These are phyloP conservation scores for Mechanitis messenoides DNA, from an alignment of 2,888 invertebrate species.

Conservation along the genomic window DNA sequence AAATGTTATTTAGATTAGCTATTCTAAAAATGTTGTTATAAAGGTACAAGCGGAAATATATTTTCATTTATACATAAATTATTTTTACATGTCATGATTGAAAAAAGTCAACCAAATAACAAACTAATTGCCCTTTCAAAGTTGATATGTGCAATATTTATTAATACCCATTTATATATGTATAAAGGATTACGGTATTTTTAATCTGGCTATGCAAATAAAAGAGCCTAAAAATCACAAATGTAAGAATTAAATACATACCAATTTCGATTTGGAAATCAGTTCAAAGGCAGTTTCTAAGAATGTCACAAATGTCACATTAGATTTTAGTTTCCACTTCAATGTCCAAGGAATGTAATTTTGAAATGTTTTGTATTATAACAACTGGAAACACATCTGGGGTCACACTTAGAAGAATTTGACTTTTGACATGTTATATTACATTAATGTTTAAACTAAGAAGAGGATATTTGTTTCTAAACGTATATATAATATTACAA, in stretches of 20 bases:
- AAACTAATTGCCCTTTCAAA: no score
- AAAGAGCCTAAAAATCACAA: no score
- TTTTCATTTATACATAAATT: no score
- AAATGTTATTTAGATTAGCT: no score
- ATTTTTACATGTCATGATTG: no score
- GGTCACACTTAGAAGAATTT: constrained; percentile 3
- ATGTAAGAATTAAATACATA: background rate
- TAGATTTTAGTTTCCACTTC: constrained; percentile 8
- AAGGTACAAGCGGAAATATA: no score
- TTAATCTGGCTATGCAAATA: no score
- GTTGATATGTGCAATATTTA: no score
- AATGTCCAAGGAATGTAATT: constrained; percentile 20
- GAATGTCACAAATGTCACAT: constrained; percentile 20
- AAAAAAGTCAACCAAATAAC: no score
- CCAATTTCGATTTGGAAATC: constrained; percentile 9
- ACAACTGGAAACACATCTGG: constrained; percentile 13
- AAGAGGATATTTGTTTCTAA: background rate
- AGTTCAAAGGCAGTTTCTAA: constrained; percentile 12
- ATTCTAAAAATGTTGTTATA: no score
- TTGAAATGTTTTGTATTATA: constrained; percentile 25
- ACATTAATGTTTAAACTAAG: background rate
- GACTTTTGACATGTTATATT: constrained; percentile 6
- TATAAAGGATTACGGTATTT: no score
- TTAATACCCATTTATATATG: no score
- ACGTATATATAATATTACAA: background rate